Evolutionary conservation across 2,888 invertebrate species (phyloP).

Genomic region (Sesamia inferens): DNA sequence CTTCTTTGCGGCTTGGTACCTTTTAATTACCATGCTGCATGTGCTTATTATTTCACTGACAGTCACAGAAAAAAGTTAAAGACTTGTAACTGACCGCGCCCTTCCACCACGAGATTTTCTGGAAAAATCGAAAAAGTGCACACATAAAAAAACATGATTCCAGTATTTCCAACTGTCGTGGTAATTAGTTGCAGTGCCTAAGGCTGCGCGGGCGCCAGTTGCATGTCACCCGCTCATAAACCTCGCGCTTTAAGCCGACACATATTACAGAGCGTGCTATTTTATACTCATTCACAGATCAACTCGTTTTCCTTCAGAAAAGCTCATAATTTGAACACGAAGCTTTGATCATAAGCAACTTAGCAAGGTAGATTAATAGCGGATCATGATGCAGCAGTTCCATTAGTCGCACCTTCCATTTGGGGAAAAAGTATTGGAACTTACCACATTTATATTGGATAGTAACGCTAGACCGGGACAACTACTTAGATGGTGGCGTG

Average conservation of each 20-base stretch:
- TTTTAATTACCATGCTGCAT: background rate
- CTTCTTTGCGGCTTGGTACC: too few relatives aligned
- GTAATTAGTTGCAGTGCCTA: constrained; percentile 12
- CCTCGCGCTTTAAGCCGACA: constrained; percentile 54
- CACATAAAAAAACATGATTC: background rate
- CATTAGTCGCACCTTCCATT: background rate
- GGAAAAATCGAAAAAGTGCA: background rate
- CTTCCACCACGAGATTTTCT: too few relatives aligned
- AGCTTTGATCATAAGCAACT: constrained; percentile 23
- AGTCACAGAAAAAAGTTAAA: background rate
- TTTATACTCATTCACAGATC: constrained; percentile 51
- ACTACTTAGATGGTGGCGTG: too few relatives aligned
- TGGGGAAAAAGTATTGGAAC: background rate
- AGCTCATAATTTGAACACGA: constrained; percentile 33
- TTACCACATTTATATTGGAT: too few relatives aligned
- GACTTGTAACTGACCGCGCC: background rate
- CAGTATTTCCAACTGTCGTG: background rate
- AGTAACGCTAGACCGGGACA: too few relatives aligned
- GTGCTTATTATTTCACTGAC: background rate
- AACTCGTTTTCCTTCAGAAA: constrained; percentile 31
- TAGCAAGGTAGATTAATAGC: background rate
- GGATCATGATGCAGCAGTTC: background rate
- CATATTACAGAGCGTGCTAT: constrained; percentile 41
- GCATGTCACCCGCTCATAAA: constrained; percentile 67
- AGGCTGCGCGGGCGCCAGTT: constrained; percentile 62